These are phyloP conservation scores for Agrochola litura DNA, from an alignment of 2,888 invertebrate genomes.

Conservation along the genomic window DNA sequence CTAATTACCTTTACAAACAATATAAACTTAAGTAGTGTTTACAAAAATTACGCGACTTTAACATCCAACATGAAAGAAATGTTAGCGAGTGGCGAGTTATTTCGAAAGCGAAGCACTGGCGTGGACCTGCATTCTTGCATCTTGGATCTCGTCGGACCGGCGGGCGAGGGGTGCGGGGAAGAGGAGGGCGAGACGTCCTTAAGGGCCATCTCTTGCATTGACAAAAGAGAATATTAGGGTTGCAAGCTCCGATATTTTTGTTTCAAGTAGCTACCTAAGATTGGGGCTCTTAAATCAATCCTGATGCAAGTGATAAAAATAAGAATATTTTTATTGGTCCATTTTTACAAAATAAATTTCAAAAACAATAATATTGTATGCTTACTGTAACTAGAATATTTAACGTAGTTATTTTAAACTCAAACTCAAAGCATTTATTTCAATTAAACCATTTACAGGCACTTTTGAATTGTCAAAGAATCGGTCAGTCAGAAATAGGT, in stretches of 20 bases:
- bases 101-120: constrained; percentile 85
- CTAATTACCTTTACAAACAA: neutral
- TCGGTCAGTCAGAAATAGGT: too few species aligned
- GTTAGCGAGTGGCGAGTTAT: constrained; percentile 79
- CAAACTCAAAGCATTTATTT: too few species aligned
- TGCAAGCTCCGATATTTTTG: neutral
- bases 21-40: constrained; percentile 40
- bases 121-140: constrained; percentile 85
- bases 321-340: too few species aligned
- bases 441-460: too few species aligned
- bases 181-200: constrained; percentile 54
- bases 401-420: too few species aligned
- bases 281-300: neutral
- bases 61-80: constrained; percentile 73
- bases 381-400: too few species aligned
- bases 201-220: constrained; percentile 60
- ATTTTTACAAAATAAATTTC: too few species aligned
- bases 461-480: too few species aligned
- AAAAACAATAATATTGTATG: too few species aligned
- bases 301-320: neutral
- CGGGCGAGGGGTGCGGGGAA: constrained; percentile 69
- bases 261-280: neutral
- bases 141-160: constrained; percentile 86
- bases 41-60: constrained; percentile 47
- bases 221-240: constrained; percentile 20